These are phyloP conservation scores for Drosophila emarginata DNA, from an alignment of 2,888 invertebrate species.

Conservation along the genomic window DNA sequence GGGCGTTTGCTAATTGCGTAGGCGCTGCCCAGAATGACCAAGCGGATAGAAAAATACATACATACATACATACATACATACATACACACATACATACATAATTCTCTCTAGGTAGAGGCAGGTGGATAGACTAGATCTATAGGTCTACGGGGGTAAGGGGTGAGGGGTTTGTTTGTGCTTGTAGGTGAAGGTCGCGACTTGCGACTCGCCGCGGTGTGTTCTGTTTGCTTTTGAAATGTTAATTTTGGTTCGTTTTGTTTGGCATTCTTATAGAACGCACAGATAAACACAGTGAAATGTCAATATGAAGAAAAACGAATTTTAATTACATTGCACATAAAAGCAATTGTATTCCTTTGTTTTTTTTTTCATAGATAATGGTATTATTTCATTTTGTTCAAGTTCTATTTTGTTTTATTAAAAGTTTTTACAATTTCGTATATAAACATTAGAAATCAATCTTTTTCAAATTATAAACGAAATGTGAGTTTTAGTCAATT, in stretches of 20 bases:
- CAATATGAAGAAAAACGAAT: background rate
- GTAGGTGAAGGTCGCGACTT: constrained; percentile 68
- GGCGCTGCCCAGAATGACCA: constrained; percentile 68
- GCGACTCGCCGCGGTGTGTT: constrained; percentile 31
- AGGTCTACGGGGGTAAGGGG: background rate
- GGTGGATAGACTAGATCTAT: constrained; percentile 4
- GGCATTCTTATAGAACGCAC: constrained; percentile 12
- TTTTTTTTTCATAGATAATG: too few species aligned
- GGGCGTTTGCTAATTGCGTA: constrained; percentile 69
- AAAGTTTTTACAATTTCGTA: too few species aligned
- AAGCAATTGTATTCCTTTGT: too few species aligned
- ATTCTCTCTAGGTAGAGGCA: constrained; percentile 3
- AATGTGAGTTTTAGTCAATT: too few species aligned
- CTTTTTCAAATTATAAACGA: too few species aligned
- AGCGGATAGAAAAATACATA: constrained; percentile 34
- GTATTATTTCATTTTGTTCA: too few species aligned
- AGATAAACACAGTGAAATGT: constrained; percentile 5
- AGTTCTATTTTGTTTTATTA: too few species aligned
- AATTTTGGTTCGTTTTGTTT: constrained; percentile 33
- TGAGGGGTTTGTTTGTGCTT: constrained; percentile 27
- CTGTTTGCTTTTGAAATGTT: constrained; percentile 56
- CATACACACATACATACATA: background rate
- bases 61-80: background rate
- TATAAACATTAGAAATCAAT: too few species aligned
- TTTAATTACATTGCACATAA: background rate